Evolutionary conservation across 2,797 vertebrate species (phyloP), one percentile per base, ranked within the genome.

Genomic region (Sebastes taczanowskii): DNA sequence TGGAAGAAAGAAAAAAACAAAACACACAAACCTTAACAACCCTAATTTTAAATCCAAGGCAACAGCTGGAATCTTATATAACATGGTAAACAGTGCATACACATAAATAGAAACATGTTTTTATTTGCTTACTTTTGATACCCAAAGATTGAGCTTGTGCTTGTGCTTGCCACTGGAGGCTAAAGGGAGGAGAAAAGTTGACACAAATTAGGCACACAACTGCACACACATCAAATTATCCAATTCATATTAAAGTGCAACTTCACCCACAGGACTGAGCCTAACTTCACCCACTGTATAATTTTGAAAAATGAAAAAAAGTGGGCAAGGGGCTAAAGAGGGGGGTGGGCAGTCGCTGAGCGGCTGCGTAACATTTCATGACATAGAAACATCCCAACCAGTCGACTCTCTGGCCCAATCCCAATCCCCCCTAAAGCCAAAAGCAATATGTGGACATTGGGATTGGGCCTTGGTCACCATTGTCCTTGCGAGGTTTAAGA

Each of bases 121-220:
- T 63, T 7, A 67, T 72, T 38, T 56, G 1, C 94, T 95, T 92
- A 95, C 95, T 95, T 95, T 72, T 94, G 94, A 89, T 88, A 86
- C 2, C 55, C 90, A 7, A 86, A 11, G 66, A 32, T 75, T 69
- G 79, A 75, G 74, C 78, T 91, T 32, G 89, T 78, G 73, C 78
- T 91, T 32, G 89, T 77, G 77, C 70, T 85, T 5, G 81, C 25
- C 4, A 74, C 81, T 25, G 93, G 94, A 84, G 85, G 82, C 94
- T 95, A 22, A 55, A 3, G n/a, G 29, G 42, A 75, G 14, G 22
- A 65, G 59, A 35, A 30, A 5, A 0, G 5, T 11, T 22, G 11
- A 62, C 5, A 62, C 4, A 20, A 29, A 38, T 63, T 27, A 66
- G n/a, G 2, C 14, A 49, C n/a, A 7, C 7, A 23, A 32, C 20